Base-by-base conservation (phyloP, 2,888 invertebrate species). In the Spisula solida region DNA sequence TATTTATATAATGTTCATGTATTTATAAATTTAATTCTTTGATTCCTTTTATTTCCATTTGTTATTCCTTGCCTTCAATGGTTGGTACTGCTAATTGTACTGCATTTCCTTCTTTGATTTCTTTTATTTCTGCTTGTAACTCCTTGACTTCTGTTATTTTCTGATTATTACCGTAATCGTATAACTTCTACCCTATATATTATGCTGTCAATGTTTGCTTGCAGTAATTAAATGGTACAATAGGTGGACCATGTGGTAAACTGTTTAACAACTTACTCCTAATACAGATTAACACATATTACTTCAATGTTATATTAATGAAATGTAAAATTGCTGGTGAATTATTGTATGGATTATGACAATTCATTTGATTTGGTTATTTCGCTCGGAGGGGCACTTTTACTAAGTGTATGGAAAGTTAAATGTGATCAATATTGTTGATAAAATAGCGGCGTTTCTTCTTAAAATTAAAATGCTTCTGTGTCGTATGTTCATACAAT, bases 271-370 rank as follows among this genome's bases (percentile, higher is more conserved):
- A 12, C 31, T 75, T 75, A 31, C 75, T 31, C 31, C 29, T 75
- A 34, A 75, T 75, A 75, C 29, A 0, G 75, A 75, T 75, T 75
- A 75, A 34, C 75, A 34, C 31, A 75, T 31, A 75, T 75, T 75
- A 75, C 34, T 75, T 34, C 25, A 66, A 25, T 8, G 25, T 66
- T n/a, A 25, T n/a, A 66, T 66, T 25, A 66, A 66, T 66, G 60
- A 66, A 25, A 25, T 25, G 60, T 66, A 66, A 66, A 41, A 25
- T 66, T 66, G 25, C 60, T 12, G 16, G 51, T 51, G 60, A 66
- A 25, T 66, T 66, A 10, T 25, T 25, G 25, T 66, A 66, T 66
- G 60, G 60, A 66, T 66, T 66, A 25, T 66, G 6, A 66, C 60
- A 66, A 25, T 66, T 66, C 60, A 25, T 60, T 60, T 25, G n/a